Evolutionary conservation across 2,888 invertebrate species (phyloP), one percentile per base, ranked within the genome.

Genomic region (Brachypalpus laphriformis): DNA sequence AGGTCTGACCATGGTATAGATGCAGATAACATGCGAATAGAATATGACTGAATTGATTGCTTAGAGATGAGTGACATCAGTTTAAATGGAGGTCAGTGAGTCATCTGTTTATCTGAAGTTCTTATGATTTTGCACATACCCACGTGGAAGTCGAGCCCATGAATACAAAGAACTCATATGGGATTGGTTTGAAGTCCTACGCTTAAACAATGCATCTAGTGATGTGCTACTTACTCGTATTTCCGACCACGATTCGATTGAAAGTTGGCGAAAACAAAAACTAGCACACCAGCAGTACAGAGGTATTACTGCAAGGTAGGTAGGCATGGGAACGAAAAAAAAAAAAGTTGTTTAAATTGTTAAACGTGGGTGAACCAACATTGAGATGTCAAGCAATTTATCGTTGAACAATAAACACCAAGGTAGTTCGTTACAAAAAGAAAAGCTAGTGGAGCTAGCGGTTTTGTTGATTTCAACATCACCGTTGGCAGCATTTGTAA

Each of bases 1-100:
- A 40, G 40, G 14, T 40, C 14, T 40, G 37, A 40, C n/a, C 14
- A 40, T 40, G 14, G 40, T 40, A 40, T 14, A 14, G 40, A 28
- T 28, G 68, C 14, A 20, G 56, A 42, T 42, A 25, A 40, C 18
- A 28, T 40, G 49, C 31, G 45, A 42, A 42, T 42, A 42, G 14
- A 45, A n/a, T 9, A n/a, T 31, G 11, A 45, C 40, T 37, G 34
- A 51, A 51, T 66, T 49, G 51, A 51, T 37, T 51, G 57, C 3
- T 37, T 8, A 20, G 40, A 14, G 40, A 40, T 14, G 5, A 40
- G 14, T 14, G 40, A n/a, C 3, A 34, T 7, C 9, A 34, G 34
- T 8, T 34, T 34, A n/a, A n/a, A 11, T 37, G n/a, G 37, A 37
- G 37, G 37, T 40, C 40, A 40, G 40, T 14, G 14, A 5, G 6